Percentiles rank a stretch among this genome's conserved stretches.
Conservation (phyloP, 2,113 vertebrate species). For the Phainopepla nitens region DNA sequence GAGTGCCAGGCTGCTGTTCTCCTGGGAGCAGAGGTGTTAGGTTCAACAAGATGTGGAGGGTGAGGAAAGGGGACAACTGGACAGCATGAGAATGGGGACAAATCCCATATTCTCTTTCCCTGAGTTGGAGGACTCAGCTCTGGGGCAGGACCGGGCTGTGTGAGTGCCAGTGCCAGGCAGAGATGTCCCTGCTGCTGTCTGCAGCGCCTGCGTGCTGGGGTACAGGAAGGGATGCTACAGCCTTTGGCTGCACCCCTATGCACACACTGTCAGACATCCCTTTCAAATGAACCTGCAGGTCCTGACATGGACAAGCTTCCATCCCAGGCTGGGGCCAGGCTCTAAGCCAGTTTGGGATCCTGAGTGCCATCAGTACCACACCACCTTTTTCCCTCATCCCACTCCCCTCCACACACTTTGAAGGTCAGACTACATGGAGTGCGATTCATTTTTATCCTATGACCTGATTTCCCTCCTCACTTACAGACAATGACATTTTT, state of each 20-base stretch:
- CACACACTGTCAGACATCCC: neutral
- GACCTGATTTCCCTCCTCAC: neutral
- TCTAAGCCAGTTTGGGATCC: neutral
- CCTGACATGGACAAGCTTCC: neutral
- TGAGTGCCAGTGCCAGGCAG: neutral
- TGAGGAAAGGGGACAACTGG: neutral
- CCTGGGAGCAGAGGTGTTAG: neutral
- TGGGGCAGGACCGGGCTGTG: neutral
- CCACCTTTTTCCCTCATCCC: neutral
- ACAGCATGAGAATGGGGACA: neutral
- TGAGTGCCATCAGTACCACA: neutral
- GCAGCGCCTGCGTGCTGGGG: rapidly evolving
- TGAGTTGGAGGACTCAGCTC: neutral
- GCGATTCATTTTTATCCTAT: neutral
- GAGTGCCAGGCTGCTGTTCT: neutral
- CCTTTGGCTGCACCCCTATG: neutral
- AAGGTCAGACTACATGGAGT: neutral
- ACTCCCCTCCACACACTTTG: neutral
- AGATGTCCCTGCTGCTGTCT: neutral
- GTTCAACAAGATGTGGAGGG: neutral
- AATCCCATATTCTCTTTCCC: neutral
- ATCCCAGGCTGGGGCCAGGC: neutral
- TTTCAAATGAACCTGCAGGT: neutral
- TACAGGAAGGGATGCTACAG: neutral
- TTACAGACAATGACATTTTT: neutral